Base-by-base conservation (phyloP, 2,113 vertebrate species). In the Strix aluco region DNA sequence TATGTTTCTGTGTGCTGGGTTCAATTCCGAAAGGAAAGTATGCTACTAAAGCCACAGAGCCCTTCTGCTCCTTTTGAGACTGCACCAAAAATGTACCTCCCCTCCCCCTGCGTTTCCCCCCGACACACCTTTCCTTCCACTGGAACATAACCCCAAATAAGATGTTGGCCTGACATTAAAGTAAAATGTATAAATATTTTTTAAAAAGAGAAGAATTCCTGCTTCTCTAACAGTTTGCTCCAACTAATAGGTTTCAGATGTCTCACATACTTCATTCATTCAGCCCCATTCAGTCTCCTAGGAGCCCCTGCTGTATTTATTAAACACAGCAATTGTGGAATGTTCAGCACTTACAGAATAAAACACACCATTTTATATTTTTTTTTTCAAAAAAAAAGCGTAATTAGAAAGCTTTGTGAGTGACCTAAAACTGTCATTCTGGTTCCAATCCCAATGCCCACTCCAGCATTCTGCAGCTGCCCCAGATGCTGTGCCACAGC, bases 201-300 rank as follows among this genome's bases (percentile, higher is more conserved):
- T 96, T 59, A 55, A 91, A 96, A 96, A 89, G 96, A 95, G 96
- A 93, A 96, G 97, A 97, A 97, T 97, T 97, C 95, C 97, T 97
- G 97, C 95, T 98, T 98, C 62, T 96, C 98, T 97, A 97, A 97
- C 97, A 98, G 98, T 98, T 98, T 97, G 94, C 97, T 97, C 97
- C 92, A 86, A 88, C 97, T 98, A 98, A 98, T 98, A 94, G 98
- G 94, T 98, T 98, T 99, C 98, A 99, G 98, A 98, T 99, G 98
- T 99, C 94, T 81, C 82, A 77, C 97, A 98, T 97, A 96, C 98
- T 98, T 98, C 98, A 98, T 98, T 98, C 97, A 98, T 98, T 98
- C 98, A 92, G 97, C 98, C 97, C 96, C 96, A 96, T 81, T 95
- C 98, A 98, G 98, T 98, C 98, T 98, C 98, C 97, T 98, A 98